phyloP scores from a whole-genome alignment of 2,113 vertebrate genomes.

The Takifugu bimaculatus region DNA sequence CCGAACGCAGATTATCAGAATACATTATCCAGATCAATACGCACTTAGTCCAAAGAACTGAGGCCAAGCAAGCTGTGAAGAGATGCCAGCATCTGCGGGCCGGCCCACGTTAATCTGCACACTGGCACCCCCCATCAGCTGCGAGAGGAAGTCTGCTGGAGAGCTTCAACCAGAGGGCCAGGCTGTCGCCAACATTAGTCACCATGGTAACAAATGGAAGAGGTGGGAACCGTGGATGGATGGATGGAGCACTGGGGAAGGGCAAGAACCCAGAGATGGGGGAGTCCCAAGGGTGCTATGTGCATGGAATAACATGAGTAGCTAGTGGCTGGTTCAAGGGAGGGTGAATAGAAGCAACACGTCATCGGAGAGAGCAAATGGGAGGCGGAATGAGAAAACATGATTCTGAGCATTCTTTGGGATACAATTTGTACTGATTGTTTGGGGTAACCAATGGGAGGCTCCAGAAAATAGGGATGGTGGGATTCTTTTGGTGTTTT shows the following conservation, averaged over 20 bases:
- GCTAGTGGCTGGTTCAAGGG: constrained; percentile 28
- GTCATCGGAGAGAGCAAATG: constrained; percentile 36
- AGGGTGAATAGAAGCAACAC: constrained; percentile 37
- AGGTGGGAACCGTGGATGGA: constrained; percentile 44
- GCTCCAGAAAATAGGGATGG: too few relatives aligned
- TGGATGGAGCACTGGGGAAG: constrained; percentile 9
- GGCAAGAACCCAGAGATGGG: background rate
- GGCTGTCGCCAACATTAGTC: constrained; percentile 64
- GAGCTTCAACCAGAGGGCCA: constrained; percentile 40
- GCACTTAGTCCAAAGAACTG: constrained; percentile 41
- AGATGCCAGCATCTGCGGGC: constrained; percentile 47
- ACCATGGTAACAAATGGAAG: constrained; percentile 67
- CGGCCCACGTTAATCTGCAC: constrained; percentile 39
- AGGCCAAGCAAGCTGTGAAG: constrained; percentile 45
- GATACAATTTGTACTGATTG: too few relatives aligned
- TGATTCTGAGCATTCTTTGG: too few relatives aligned
- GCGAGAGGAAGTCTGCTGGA: constrained; percentile 46
- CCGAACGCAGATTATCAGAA: constrained; percentile 58
- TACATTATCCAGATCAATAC: constrained; percentile 67
- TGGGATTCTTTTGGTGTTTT: too few relatives aligned
- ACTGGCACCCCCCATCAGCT: constrained; percentile 62
- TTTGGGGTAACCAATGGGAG: too few relatives aligned
- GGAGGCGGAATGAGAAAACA: background rate
- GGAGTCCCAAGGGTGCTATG: constrained; percentile 56
- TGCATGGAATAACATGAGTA: constrained; percentile 57